phyloP scores from a whole-genome alignment of 1,140 invertebrate species.

The Sinella curviseta region DNA sequence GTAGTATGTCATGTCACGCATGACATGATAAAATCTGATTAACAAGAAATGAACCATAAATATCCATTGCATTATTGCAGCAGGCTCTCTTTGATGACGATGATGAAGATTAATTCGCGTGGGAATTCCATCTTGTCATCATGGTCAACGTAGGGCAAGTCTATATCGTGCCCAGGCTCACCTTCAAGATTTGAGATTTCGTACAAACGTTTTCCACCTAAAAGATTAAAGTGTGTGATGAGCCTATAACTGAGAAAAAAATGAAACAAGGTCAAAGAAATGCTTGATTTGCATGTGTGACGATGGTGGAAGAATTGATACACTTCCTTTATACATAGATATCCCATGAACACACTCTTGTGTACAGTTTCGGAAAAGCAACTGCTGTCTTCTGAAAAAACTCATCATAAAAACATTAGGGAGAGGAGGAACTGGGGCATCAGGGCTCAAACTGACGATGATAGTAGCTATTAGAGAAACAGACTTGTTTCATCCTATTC shows the following conservation, averaged over 20 bases:
- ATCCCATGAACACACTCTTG: too few species aligned
- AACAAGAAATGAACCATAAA: neutral
- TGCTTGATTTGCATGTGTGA: too few species aligned
- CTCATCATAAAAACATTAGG: constrained; percentile 22
- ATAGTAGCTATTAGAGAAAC: neutral
- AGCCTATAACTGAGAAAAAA: too few species aligned
- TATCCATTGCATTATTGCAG: neutral
- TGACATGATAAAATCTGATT: neutral
- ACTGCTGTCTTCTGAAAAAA: neutral
- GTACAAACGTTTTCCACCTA: too few species aligned
- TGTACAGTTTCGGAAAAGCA: neutral
- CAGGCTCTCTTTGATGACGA: neutral
- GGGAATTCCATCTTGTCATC: neutral
- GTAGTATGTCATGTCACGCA: constrained; percentile 7
- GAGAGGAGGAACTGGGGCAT: neutral
- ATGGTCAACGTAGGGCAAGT: too few species aligned
- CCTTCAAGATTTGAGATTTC: too few species aligned
- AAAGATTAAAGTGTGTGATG: too few species aligned
- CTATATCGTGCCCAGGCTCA: too few species aligned
- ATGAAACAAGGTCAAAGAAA: too few species aligned
- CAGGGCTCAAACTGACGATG: neutral
- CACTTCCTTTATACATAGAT: too few species aligned
- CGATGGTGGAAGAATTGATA: too few species aligned
- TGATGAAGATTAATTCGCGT: constrained; percentile 10
- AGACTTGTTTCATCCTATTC: neutral